Evolutionary conservation across 2,113 vertebrate species (phyloP).

Genomic region (Hemibagrus wyckioides): DNA sequence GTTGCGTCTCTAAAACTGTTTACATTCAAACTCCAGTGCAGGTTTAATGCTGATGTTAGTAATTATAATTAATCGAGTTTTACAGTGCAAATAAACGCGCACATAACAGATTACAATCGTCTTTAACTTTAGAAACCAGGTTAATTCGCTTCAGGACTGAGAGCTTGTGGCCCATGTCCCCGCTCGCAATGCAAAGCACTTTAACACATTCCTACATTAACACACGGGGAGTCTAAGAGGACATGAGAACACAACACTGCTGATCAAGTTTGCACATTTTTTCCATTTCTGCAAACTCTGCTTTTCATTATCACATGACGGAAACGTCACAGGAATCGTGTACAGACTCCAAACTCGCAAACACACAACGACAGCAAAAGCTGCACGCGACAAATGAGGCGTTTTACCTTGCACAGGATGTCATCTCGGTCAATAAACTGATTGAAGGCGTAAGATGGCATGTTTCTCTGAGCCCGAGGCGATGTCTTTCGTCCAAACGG

Average conservation of each 20-base stretch:
- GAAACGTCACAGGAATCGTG: background rate
- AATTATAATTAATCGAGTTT: background rate
- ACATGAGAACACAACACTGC: background rate
- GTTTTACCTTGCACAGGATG: slow-evolving; percentile 72
- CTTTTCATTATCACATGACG: background rate
- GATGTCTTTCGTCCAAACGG: background rate
- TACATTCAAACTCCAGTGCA: slow-evolving; percentile 33
- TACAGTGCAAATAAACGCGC: background rate
- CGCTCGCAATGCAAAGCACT: background rate
- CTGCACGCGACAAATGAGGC: background rate
- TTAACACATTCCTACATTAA: too few relatives aligned
- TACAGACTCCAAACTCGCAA: background rate
- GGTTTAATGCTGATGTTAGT: background rate
- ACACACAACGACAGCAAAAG: background rate
- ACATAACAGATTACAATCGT: background rate
- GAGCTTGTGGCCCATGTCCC: background rate
- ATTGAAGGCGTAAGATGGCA: slow-evolving; percentile 71
- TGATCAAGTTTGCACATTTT: background rate
- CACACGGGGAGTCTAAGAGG: too few relatives aligned
- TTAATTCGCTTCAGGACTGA: background rate
- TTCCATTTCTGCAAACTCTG: background rate
- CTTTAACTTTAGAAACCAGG: background rate
- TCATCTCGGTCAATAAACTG: slow-evolving; percentile 71
- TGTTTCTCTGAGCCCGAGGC: slow-evolving; percentile 26
- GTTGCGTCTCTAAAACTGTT: slow-evolving; percentile 19